A percentile compares a stretch with the other conserved stretches of the same genome.
phyloP scores from a whole-genome alignment of 2,888 invertebrate genomes.

The Ganaspis brasiliensis region DNA sequence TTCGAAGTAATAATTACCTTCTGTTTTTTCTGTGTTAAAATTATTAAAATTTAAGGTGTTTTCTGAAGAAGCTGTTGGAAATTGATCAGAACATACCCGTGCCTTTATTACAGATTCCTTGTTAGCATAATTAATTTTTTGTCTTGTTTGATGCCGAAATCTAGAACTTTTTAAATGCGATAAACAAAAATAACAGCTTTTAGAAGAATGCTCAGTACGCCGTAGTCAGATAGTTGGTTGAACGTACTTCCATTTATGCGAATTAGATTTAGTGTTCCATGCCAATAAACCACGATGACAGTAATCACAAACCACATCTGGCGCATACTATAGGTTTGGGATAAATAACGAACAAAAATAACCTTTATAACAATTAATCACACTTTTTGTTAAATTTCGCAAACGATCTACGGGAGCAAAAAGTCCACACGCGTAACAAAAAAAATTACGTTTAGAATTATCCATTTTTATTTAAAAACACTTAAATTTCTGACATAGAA shows the following conservation, averaged over 20 bases:
- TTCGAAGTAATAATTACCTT: no score
- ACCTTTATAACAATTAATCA: neutral
- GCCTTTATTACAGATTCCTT: neutral
- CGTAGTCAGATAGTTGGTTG: neutral
- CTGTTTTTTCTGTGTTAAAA: no score
- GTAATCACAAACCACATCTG: neutral
- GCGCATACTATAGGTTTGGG: neutral
- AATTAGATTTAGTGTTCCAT: neutral
- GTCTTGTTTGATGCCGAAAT: neutral
- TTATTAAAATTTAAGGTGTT: neutral
- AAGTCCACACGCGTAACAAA: neutral
- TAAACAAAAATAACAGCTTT: conserved; percentile 28
- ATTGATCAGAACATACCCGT: neutral
- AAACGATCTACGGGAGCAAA: neutral
- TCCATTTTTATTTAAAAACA: neutral
- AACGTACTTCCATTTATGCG: neutral
- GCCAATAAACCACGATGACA: neutral
- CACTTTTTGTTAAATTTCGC: neutral
- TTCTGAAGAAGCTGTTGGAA: neutral
- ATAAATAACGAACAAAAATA: neutral
- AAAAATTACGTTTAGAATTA: neutral
- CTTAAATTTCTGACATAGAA: no score
- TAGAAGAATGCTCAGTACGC: neutral
- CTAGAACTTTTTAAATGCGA: neutral
- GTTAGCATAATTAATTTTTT: neutral